Evolutionary conservation across 1,140 invertebrate genomes (phyloP), one percentile per base, ranked within the genome.

Genomic region (Lepidotrigona ventralis): DNA sequence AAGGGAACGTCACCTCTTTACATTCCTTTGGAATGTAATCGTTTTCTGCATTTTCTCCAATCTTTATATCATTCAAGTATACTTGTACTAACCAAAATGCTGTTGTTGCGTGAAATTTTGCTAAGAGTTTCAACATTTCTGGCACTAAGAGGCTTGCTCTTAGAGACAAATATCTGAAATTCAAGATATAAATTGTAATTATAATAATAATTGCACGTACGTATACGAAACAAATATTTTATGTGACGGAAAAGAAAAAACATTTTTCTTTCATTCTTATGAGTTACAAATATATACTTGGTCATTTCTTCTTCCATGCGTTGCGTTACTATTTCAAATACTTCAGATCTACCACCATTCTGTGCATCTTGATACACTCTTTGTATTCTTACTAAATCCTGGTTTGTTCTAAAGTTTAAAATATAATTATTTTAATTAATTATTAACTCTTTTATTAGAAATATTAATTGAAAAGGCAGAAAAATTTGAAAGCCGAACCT

Each of bases 61-160:
- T 86, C 1, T 91, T 86, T 39, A 94, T 88, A 29, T 95, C 84
- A 64, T 95, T 92, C 9, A 96, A 90, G 5, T 97, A 96, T 17
- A 98, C 95, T 92, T 99, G 97, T 58, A 96, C 96, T 26, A 99
- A 92, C 98, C 98, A 99, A 72, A 96, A 96, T 66, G 97, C 96
- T 1, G 98, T 97, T 8, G 96, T 96, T 33, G 97, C 96, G 88
- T 97, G 96, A 89, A 99, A 97, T 85, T 97, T 96, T 73, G 97
- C 94, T 73, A 97, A 91, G 79, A 96, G 94, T 77, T 95, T 95
- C 51, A 98, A 90, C 89, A 96, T 95, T 21, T 96, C 95, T 19
- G 97, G 97, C 90, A 97, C 96, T n/a, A 97, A 94, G 74, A 98
- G 93, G 51, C 96, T 96, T 78, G 97, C 96, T 90, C 96, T 95